Evolutionary conservation across 2,888 invertebrate species (phyloP), one percentile per base, ranked within the genome.

Genomic region (Autographa gamma): DNA sequence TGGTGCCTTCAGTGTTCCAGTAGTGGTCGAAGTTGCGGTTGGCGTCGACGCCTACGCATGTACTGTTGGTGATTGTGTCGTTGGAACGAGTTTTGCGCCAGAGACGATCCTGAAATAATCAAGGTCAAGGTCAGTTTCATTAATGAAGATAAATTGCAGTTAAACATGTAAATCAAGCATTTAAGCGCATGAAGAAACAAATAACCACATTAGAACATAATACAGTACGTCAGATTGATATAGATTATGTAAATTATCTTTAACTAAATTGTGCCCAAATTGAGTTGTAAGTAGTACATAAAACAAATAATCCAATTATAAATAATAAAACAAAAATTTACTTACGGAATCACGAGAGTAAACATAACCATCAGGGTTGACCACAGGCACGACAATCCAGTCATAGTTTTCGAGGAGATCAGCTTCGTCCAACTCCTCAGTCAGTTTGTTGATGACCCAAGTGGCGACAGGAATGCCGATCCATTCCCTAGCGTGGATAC

Each of bases 1-100:
- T 96, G 8, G 96, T 95, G 0, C 97, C 97, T 72, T 91, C 94
- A 87, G 95, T 96, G 93, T 96, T 97, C 97, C 98, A 98, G 74
- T 96, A 93, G 84, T 96, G 96, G 67, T 96, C 97, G 83, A 97
- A 98, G 92, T 98, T 98, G 1, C 98, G 94, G 89, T 98, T 98
- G 0, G 96, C 96, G 85, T 98, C 98, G 0, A 97, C 97, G 16
- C 98, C 98, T 5, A 92, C 91, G 80, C 98, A 98, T 0, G 88
- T 0, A 19, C 25, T 18, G 2, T 91, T 25, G 3, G 25, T 25
- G 25, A 25, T 85, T 16, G 88, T 86, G 76, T 91, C 85, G 0
- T 94, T 95, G 0, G 96, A 96, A 0, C 97, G 96, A 0, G 97
- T 97, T 87, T 97, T 97, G 32, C 97, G 96, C 97, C 97, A 97